Percentiles rank a stretch among this genome's conserved stretches.
Evolutionary conservation across 2,113 vertebrate species (phyloP).

Genomic region (Plecturocebus donacophilus): DNA sequence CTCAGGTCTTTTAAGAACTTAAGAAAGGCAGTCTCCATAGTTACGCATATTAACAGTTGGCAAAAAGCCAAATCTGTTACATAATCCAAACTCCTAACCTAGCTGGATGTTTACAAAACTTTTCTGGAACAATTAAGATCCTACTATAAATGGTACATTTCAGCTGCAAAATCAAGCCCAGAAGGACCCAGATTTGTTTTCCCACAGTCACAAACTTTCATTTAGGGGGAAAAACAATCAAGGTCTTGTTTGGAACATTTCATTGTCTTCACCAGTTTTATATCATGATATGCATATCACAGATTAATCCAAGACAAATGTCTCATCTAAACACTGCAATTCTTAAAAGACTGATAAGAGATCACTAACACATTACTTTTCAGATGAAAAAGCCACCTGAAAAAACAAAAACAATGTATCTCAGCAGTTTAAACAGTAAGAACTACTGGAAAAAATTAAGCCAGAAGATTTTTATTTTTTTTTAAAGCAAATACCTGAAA

Average conservation of each 20-base stretch:
- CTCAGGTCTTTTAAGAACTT: constrained; percentile 61
- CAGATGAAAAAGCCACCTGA: neutral
- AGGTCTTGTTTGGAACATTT: neutral
- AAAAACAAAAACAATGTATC: neutral
- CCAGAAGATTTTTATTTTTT: neutral
- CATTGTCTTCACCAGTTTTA: neutral
- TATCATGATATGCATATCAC: neutral
- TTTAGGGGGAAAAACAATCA: neutral
- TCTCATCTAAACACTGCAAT: neutral
- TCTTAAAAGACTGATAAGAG: neutral
- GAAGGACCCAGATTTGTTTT: constrained; percentile 6
- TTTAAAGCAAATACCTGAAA: neutral
- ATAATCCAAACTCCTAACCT: constrained; percentile 71
- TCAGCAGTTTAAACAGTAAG: neutral
- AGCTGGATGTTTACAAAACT: constrained; percentile 47
- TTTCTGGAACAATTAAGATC: constrained; percentile 69
- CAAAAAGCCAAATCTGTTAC: constrained; percentile 77
- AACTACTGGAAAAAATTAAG: neutral
- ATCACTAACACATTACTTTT: neutral
- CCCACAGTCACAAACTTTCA: neutral
- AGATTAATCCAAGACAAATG: neutral
- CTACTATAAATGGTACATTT: constrained; percentile 68
- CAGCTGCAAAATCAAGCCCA: constrained; percentile 54
- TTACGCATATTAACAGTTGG: constrained; percentile 77
- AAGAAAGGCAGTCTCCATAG: constrained; percentile 75